Evolutionary conservation across 2,797 vertebrate genomes (phyloP).

Genomic region (Meda fulgida): DNA sequence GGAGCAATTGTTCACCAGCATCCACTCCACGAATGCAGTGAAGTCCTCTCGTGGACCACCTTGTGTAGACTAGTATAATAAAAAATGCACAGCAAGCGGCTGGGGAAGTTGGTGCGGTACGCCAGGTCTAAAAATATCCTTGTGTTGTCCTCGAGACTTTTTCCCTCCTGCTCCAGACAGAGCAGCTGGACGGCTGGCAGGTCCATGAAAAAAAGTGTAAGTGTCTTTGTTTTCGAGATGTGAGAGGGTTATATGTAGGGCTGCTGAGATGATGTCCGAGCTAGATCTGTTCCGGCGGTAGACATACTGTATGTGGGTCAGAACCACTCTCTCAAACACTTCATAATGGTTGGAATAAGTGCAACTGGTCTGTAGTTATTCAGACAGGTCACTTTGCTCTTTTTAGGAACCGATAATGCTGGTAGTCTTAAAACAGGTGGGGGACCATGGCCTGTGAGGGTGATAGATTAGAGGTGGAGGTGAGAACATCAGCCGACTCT

Average conservation of each 20-base stretch:
- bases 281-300: no score
- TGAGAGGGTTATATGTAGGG: no score
- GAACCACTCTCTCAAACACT: neutral
- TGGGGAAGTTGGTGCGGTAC: neutral
- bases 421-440: neutral
- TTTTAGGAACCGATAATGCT: neutral
- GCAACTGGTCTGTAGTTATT: constrained; percentile 20
- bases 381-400: neutral
- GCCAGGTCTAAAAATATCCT: neutral
- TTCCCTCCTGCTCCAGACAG: neutral
- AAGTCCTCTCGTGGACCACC: neutral
- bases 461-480: no score
- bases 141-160: neutral
- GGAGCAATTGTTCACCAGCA: neutral
- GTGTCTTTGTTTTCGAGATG: no score
- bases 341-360: neutral
- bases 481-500: no score
- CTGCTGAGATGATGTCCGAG: no score
- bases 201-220: neutral
- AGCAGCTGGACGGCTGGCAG: neutral
- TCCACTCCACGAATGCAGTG: neutral
- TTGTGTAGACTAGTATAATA: no score
- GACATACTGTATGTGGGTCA: neutral
- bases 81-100: no score
- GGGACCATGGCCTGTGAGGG: no score